Conservation (phyloP, 2,797 vertebrate species). For the Spea hammondii region DNA sequence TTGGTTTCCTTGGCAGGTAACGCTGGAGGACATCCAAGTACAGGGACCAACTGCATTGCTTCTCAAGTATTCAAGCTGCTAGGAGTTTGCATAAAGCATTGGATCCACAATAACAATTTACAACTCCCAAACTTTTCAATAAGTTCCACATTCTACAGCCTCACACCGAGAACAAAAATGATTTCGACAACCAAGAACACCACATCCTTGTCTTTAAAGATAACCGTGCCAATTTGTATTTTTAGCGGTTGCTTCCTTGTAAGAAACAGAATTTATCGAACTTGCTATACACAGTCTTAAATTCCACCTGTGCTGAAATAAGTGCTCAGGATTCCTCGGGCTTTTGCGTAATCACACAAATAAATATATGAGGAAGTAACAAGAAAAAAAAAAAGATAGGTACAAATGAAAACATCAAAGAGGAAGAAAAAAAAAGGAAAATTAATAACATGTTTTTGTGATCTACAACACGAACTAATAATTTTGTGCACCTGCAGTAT, state of each 20-base stretch:
- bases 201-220: not conserved
- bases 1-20: not conserved
- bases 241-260: conserved; percentile 12
- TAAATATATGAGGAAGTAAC: conserved; percentile 26
- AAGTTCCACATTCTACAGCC: not conserved
- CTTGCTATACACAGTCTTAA: not conserved
- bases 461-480: conserved; percentile 25
- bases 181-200: conserved; percentile 1
- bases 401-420: conserved; percentile 35
- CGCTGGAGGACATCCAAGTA: not conserved
- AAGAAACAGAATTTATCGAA: conserved; percentile 1
- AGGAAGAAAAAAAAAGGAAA: not conserved
- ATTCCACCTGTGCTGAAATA: conserved; percentile 9
- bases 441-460: conserved; percentile 41
- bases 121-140: not conserved
- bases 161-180: not conserved
- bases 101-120: not conserved
- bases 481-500: conserved; percentile 48
- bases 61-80: not conserved
- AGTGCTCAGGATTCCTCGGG: not conserved
- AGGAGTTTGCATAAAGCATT: not conserved
- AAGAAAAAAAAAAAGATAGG: conserved; percentile 14
- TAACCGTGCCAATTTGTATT: conserved; percentile 1
- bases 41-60: not conserved
- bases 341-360: conserved; percentile 18